phyloP scores from a whole-genome alignment of 2,888 invertebrate species.

The Volucella inanis region DNA sequence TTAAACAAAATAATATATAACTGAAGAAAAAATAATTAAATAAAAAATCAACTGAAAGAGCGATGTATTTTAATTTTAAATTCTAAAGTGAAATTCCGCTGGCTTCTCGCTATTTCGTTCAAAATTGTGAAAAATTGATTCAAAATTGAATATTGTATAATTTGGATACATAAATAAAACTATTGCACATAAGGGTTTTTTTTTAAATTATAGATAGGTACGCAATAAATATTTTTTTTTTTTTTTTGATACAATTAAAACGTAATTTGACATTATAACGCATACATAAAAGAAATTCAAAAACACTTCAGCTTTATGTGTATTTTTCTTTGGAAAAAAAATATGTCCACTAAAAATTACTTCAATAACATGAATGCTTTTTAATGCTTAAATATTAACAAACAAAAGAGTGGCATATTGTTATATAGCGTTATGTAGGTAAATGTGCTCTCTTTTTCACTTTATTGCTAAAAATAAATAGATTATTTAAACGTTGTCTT shows the following conservation, averaged over 20 bases:
- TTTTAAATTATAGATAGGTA: constrained; percentile 68
- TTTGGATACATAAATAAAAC: constrained; percentile 65
- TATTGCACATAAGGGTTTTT: constrained; percentile 71
- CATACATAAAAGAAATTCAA: constrained; percentile 51
- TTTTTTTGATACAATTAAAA: constrained; percentile 28
- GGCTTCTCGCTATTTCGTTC: constrained; percentile 23
- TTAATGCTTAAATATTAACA: constrained; percentile 21
- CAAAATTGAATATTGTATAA: constrained; percentile 44
- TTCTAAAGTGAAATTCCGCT: constrained; percentile 33
- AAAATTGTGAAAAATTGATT: constrained; percentile 30
- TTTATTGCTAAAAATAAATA: constrained; percentile 63
- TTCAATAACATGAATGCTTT: constrained; percentile 28
- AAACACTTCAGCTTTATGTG: constrained; percentile 49
- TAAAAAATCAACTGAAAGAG: constrained; percentile 36
- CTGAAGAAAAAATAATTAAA: constrained; percentile 30
- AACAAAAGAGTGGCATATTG: constrained; percentile 36
- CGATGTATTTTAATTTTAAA: constrained; percentile 29
- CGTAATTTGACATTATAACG: constrained; percentile 59
- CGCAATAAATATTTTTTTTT: constrained; percentile 61
- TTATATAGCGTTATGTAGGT: constrained; percentile 48
- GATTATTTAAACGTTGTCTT: constrained; percentile 72
- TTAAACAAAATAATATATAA: constrained; percentile 41
- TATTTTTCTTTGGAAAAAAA: constrained; percentile 64
- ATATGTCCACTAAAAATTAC: constrained; percentile 34
- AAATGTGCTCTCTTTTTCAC: constrained; percentile 34